Evolutionary conservation across 2,113 vertebrate genomes (phyloP).

Genomic region (Proterorhinus semilunaris): DNA sequence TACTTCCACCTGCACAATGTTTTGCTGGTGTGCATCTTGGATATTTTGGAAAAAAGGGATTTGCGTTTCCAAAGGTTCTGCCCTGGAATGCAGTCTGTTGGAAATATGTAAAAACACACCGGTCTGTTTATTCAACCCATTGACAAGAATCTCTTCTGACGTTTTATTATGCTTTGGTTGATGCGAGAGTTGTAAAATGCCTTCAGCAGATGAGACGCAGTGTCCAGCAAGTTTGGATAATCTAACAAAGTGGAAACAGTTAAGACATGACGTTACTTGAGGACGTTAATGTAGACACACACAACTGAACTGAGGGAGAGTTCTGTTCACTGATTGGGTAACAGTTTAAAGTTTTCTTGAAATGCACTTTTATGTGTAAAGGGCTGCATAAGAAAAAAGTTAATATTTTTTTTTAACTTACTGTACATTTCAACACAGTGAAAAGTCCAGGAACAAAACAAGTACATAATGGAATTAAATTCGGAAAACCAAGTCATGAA

Average conservation of each 20-base stretch:
- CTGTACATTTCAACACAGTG: too few relatives aligned
- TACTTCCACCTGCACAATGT: slow-evolving; percentile 1
- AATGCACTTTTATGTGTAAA: neutral
- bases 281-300: slow-evolving; percentile 40
- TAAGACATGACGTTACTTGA: slow-evolving; percentile 40
- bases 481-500: too few relatives aligned
- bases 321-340: neutral
- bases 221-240: slow-evolving; percentile 41
- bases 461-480: too few relatives aligned
- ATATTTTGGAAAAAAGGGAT: slow-evolving; percentile 46
- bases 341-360: neutral
- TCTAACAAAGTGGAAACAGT: slow-evolving; percentile 48
- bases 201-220: slow-evolving; percentile 40
- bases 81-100: slow-evolving; percentile 50
- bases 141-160: slow-evolving; percentile 43
- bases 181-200: slow-evolving; percentile 40
- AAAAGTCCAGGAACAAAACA: too few relatives aligned
- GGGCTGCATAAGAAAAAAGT: too few relatives aligned
- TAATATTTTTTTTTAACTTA: too few relatives aligned
- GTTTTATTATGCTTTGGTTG: slow-evolving; percentile 54
- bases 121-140: slow-evolving; percentile 44
- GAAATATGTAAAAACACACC: slow-evolving; percentile 46
- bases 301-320: slow-evolving; percentile 22
- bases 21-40: slow-evolving; percentile 43
- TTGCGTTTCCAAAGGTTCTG: slow-evolving; percentile 39